Evolutionary conservation across 2,113 vertebrate species (phyloP).

Genomic region (Spilogale gracilis): DNA sequence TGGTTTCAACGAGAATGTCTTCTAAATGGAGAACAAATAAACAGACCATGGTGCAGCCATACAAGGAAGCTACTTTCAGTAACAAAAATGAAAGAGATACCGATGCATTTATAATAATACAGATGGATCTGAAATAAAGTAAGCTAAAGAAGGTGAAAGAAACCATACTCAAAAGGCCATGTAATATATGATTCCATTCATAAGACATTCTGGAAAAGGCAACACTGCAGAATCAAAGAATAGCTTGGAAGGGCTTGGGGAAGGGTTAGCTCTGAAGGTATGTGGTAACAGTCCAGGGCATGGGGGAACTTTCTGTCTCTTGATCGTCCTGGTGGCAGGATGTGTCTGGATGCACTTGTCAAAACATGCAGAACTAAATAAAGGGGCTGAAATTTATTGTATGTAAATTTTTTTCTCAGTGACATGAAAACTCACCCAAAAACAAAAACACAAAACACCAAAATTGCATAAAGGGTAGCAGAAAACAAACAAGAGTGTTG

Average conservation of each 20-base stretch:
- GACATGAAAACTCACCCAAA: background rate
- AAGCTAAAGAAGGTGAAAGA: background rate
- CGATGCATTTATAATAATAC: background rate
- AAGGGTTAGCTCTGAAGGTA: background rate
- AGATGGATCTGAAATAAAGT: background rate
- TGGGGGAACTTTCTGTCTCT: background rate
- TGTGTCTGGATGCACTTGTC: background rate
- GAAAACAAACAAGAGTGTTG: background rate
- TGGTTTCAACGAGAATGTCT: background rate
- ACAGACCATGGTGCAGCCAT: background rate
- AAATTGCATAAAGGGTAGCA: background rate
- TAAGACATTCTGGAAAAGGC: background rate
- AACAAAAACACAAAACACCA: background rate
- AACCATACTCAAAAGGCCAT: background rate
- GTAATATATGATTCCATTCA: background rate
- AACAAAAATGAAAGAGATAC: background rate
- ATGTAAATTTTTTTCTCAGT: background rate
- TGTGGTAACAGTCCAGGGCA: background rate
- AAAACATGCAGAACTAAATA: background rate
- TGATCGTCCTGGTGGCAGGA: background rate
- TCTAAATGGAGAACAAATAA: slow-evolving; percentile 30
- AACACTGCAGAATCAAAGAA: background rate
- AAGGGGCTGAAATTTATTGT: background rate
- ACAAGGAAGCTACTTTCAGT: background rate
- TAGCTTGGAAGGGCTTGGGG: background rate